Evolutionary conservation across 2,113 vertebrate species (phyloP).

Genomic region (Chitala chitala): DNA sequence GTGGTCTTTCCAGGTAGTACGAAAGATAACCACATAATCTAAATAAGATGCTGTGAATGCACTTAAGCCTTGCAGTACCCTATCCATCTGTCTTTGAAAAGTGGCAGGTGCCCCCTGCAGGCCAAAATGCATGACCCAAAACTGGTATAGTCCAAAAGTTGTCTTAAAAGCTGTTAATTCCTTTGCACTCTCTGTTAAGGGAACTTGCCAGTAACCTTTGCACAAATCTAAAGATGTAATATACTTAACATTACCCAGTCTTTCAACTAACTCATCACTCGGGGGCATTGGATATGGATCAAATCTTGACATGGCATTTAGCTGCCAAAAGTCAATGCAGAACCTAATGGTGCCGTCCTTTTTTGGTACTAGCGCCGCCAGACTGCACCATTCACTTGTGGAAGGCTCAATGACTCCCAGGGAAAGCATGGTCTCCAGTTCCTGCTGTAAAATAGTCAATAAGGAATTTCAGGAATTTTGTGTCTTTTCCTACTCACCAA

Average conservation of each 20-base stretch:
- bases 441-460: too few relatives aligned
- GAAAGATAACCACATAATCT: slow-evolving; percentile 20
- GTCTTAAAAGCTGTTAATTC: slow-evolving; percentile 4
- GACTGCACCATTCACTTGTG: not conserved
- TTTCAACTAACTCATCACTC: slow-evolving; percentile 18
- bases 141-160: slow-evolving; percentile 14
- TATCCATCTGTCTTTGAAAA: slow-evolving; percentile 20
- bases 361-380: not conserved
- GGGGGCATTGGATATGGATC: slow-evolving; percentile 18
- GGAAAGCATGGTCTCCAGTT: not conserved
- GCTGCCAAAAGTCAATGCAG: not conserved
- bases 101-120: not conserved
- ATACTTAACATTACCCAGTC: not conserved
- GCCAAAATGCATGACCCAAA: slow-evolving; percentile 2
- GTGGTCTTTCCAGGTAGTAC: slow-evolving; percentile 26
- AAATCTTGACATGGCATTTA: slow-evolving; percentile 13
- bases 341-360: not conserved
- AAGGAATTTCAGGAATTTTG: too few relatives aligned
- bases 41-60: slow-evolving; percentile 15
- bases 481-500: too few relatives aligned
- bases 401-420: not conserved
- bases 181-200: not conserved
- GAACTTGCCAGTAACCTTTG: slow-evolving; percentile 23
- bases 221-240: slow-evolving; percentile 20
- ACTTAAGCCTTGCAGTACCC: not conserved